Evolutionary conservation across 2,113 vertebrate genomes (phyloP).

Genomic region (Cyprinodon brontotheroides): DNA sequence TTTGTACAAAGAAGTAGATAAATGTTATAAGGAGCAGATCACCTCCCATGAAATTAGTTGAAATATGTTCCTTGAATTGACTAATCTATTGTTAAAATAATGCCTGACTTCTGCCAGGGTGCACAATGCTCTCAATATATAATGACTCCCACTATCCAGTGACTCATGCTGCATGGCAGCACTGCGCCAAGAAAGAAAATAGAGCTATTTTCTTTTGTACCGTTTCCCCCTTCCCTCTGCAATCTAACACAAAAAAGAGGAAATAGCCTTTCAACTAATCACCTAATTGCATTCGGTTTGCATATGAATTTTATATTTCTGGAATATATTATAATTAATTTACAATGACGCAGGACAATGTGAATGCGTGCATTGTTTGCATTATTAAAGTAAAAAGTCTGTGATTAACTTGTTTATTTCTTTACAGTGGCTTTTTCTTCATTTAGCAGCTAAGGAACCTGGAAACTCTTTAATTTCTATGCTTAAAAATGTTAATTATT

Average conservation of each 20-base stretch:
- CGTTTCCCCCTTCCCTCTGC: neutral
- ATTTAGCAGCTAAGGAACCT: slow-evolving; percentile 6
- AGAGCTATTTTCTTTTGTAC: slow-evolving; percentile 46
- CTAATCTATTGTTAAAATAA: slow-evolving; percentile 31
- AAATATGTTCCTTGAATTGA: slow-evolving; percentile 21
- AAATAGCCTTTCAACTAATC: slow-evolving; percentile 44
- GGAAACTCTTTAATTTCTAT: slow-evolving; percentile 15
- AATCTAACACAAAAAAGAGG: neutral
- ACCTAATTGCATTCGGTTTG: slow-evolving; percentile 67
- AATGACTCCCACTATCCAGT: slow-evolving; percentile 48
- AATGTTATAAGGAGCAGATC: neutral
- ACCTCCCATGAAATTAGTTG: slow-evolving; percentile 14
- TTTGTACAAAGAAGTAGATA: neutral
- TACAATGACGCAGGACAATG: slow-evolving; percentile 68
- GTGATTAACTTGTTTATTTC: slow-evolving; percentile 24
- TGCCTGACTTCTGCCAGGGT: slow-evolving; percentile 3
- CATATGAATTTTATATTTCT: slow-evolving; percentile 67
- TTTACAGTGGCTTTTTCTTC: slow-evolving; percentile 35
- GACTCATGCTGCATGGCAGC: slow-evolving; percentile 39
- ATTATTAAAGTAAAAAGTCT: slow-evolving; percentile 60
- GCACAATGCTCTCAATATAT: slow-evolving; percentile 23
- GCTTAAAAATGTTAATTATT: neutral
- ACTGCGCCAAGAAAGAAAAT: slow-evolving; percentile 43
- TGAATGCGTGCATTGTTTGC: slow-evolving; percentile 49
- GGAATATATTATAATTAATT: slow-evolving; percentile 64